Evolutionary conservation across 1,140 invertebrate species (phyloP), one percentile per base, ranked within the genome.

Genomic region (Pararge aegeria): DNA sequence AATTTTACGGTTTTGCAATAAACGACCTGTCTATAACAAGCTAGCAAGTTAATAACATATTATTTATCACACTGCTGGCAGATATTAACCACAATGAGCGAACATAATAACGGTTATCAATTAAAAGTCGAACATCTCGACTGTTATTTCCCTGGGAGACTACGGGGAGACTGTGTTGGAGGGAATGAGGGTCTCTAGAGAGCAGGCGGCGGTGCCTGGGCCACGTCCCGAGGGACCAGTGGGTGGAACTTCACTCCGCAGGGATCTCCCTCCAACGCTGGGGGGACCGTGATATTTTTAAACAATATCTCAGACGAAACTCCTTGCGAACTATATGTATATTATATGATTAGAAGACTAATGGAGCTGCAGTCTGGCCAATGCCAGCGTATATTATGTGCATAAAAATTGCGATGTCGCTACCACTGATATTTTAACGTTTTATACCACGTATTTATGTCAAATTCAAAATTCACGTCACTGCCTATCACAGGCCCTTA

Each of bases 271-370:
- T 65, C 70, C 70, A 57, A 71, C 72, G 70, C 46, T 29, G 77
- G 78, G 70, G 71, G 69, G 68, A 74, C 78, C 75, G 80, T 83
- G 76, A 83, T 87, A 80, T 86, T 88, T 86, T 88, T 83, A 77
- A 85, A 78, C 75, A 80, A 76, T 80, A 75, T 79, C 76, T 75
- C 68, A 71, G 52, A 57, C 58, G 55, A 61, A 61, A 68, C 57
- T 64, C 40, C 59, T 63, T 40, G 52, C 13, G 38, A 53, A 63
- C 60, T 62, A 52, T 50, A 24, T 55, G 49, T 20, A 49, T 27
- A 42, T 42, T 53, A 40, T 24, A 13, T 53, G 9, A 53, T 60
- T 56, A 24, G 27, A 34, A 44, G 37, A 52, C 12, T 59, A 44
- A 52, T 27, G 27, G 19, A 49, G 24, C 29, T 30, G 29, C 10